Conservation (phyloP, 1,140 invertebrate species). For the Galleria mellonella region DNA sequence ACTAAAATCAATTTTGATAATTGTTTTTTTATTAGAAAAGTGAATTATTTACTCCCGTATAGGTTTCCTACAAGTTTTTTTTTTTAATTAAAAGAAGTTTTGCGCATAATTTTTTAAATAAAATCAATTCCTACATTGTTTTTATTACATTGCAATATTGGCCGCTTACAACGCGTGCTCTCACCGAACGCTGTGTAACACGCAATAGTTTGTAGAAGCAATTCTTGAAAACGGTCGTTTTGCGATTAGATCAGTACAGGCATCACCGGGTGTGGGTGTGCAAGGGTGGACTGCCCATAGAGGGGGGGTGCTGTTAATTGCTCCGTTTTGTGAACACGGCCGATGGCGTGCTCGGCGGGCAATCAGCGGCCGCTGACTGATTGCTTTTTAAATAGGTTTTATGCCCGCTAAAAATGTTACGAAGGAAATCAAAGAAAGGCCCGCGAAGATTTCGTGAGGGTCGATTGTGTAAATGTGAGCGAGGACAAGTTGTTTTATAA, state of each 20-base stretch:
- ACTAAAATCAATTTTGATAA: too few relatives aligned
- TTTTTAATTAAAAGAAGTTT: too few relatives aligned
- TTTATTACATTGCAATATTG: too few relatives aligned
- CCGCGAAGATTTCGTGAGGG: slow-evolving; percentile 29
- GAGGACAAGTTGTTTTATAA: slow-evolving; percentile 34
- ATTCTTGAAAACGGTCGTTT: slow-evolving; percentile 74
- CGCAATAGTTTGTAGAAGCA: slow-evolving; percentile 66
- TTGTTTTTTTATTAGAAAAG: too few relatives aligned
- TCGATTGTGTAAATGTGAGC: slow-evolving; percentile 28
- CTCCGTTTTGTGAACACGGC: slow-evolving; percentile 72
- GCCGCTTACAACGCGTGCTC: too few relatives aligned
- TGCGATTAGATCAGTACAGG: slow-evolving; percentile 64
- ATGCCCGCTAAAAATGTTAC: slow-evolving; percentile 66
- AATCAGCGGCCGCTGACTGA: slow-evolving; percentile 70
- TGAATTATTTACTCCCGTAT: too few relatives aligned
- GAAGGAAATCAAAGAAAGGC: slow-evolving; percentile 52
- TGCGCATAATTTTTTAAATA: too few relatives aligned
- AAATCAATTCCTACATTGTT: too few relatives aligned
- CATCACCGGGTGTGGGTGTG: slow-evolving; percentile 28
- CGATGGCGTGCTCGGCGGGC: slow-evolving; percentile 59
- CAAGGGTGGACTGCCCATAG: slow-evolving; percentile 8
- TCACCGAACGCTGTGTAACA: slow-evolving; percentile 31
- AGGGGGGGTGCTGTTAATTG: slow-evolving; percentile 58
- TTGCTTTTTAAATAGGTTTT: slow-evolving; percentile 74
- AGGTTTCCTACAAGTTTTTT: too few relatives aligned